Conservation (phyloP, 2,113 vertebrate species). For the Anthoscopus minutus region DNA sequence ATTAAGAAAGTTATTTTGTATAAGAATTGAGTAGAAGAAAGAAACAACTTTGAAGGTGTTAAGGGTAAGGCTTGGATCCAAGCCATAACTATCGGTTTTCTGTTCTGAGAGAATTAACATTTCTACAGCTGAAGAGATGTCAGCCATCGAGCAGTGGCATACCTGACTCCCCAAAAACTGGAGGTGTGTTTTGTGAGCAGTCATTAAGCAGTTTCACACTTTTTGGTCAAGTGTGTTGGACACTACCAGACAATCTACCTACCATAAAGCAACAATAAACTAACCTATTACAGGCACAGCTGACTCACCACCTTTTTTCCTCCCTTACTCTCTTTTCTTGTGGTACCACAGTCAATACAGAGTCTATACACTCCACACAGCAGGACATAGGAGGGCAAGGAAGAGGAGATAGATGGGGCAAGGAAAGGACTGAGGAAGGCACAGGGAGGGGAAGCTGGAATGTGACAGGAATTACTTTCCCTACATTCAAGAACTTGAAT, state of each 20-base stretch:
- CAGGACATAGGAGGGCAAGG: neutral
- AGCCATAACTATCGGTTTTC: conserved; percentile 2
- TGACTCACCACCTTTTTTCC: neutral
- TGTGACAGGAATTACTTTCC: neutral
- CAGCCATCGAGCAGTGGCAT: neutral
- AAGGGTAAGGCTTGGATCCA: neutral
- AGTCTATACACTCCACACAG: no score
- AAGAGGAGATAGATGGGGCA: neutral
- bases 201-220: neutral
- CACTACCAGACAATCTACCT: neutral
- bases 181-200: neutral
- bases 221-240: neutral
- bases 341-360: neutral
- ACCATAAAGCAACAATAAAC: neutral
- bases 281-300: neutral
- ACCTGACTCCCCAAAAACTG: neutral
- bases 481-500: neutral
- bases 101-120: neutral
- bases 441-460: neutral
- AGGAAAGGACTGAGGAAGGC: neutral
- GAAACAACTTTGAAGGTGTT: neutral
- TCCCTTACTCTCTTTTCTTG: neutral
- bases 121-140: neutral
- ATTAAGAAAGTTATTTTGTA: conserved; percentile 23
- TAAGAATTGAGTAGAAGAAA: neutral